Evolutionary conservation across 2,113 vertebrate species (phyloP).

Genomic region (Cynocephalus volans): DNA sequence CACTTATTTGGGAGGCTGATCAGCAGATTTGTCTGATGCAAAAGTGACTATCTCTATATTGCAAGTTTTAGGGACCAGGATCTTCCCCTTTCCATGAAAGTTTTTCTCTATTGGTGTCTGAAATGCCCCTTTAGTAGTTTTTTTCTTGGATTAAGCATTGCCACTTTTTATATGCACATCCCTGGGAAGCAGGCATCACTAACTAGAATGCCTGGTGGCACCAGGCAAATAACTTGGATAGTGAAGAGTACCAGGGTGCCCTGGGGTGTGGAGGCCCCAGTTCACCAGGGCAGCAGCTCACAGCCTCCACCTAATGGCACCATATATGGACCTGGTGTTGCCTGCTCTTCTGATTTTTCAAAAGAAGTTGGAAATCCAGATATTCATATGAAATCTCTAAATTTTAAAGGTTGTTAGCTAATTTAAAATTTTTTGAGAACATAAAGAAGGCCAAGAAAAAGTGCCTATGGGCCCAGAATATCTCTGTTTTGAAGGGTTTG

Average conservation of each 20-base stretch:
- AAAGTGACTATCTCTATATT: not conserved
- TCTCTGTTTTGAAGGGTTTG: not conserved
- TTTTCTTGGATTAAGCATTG: not conserved
- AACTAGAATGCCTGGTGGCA: not conserved
- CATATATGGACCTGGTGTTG: not conserved
- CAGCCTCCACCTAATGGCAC: not conserved
- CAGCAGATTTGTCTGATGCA: not conserved
- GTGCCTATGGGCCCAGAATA: not conserved
- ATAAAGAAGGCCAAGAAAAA: slow-evolving; percentile 19
- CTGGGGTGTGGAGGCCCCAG: not conserved
- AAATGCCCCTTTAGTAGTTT: not conserved
- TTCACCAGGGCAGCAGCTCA: rapidly evolving
- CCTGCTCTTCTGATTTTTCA: slow-evolving; percentile 23
- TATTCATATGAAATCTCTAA: not conserved
- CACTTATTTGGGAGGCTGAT: not conserved
- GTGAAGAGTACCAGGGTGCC: not conserved
- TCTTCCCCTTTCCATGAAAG: not conserved
- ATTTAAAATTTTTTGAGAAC: not conserved
- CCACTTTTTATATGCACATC: not conserved
- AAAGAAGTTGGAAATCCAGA: not conserved
- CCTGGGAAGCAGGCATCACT: not conserved
- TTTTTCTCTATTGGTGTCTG: not conserved
- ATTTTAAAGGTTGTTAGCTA: not conserved
- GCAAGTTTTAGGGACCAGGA: not conserved
- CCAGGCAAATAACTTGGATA: not conserved